These are phyloP conservation scores for Hexactinellida sp. DNA, from an alignment of 37 sponge, comb jelly and placozoan species.

Conservation along the genomic window DNA sequence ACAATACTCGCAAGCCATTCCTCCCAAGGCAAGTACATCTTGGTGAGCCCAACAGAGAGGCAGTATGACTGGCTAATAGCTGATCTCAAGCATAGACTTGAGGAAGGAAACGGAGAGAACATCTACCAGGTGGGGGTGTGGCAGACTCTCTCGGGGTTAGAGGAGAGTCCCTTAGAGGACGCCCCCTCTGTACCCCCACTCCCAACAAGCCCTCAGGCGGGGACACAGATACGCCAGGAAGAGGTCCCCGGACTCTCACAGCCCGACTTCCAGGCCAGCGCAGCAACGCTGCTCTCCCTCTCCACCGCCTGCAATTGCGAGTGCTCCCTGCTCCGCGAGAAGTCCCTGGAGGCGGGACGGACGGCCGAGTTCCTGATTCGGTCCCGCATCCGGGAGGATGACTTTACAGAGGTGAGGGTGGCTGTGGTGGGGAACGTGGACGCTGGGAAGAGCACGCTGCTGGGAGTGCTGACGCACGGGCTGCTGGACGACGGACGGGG, in stretches of 20 bases:
- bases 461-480: slow-evolving; percentile 95
- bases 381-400: slow-evolving; percentile 60
- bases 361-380: slow-evolving; percentile 73
- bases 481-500: slow-evolving; percentile 97
- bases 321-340: slow-evolving; percentile 53
- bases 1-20: neutral
- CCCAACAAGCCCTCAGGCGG: neutral
- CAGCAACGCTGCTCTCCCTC: slow-evolving; percentile 57
- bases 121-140: slow-evolving; percentile 72
- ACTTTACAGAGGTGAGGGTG: slow-evolving; percentile 94
- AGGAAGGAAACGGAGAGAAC: slow-evolving; percentile 83
- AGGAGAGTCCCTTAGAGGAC: neutral
- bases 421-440: slow-evolving; percentile 99
- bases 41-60: slow-evolving; percentile 57
- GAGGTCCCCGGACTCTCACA: slow-evolving; percentile 40
- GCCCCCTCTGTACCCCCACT: neutral
- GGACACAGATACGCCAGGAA: neutral
- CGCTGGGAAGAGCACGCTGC: slow-evolving; percentile 97
- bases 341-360: slow-evolving; percentile 52
- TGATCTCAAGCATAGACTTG: slow-evolving; percentile 44
- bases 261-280: slow-evolving; percentile 63
- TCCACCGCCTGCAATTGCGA: slow-evolving; percentile 58
- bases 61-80: slow-evolving; percentile 51
- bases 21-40: neutral
- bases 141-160: slow-evolving; percentile 10